A percentile compares a stretch with the other conserved stretches of the same genome.
Conservation (phyloP, 1,140 invertebrate genomes). For the Aphidius ervi region DNA sequence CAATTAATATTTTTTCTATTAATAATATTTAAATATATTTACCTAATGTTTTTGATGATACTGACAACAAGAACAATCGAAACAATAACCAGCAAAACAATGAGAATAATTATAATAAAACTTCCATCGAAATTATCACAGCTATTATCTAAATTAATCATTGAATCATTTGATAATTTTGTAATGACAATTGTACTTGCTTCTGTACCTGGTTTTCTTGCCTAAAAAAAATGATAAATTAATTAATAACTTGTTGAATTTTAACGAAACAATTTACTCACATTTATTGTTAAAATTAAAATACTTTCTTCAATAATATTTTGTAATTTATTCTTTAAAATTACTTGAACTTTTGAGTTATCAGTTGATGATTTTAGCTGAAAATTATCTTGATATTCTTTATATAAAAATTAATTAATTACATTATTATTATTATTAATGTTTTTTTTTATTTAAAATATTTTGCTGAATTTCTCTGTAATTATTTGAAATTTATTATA, state of each 20-base stretch:
- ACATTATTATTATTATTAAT: constrained; percentile 11
- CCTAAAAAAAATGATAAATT: constrained; percentile 12
- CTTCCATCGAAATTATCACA: background rate
- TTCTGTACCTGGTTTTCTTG: constrained; percentile 9
- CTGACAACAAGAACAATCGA: background rate
- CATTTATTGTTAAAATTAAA: too few species aligned
- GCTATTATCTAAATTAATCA: too few species aligned
- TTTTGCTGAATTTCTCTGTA: too few species aligned
- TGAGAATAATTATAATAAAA: constrained; percentile 1
- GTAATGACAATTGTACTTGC: constrained; percentile 18
- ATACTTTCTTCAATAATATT: too few species aligned
- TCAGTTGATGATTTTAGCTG: too few species aligned
- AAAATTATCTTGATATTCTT: too few species aligned
- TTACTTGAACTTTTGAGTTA: too few species aligned
- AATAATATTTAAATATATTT: constrained; percentile 2
- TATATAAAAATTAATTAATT: too few species aligned
- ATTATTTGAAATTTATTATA: too few species aligned
- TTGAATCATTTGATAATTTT: constrained; percentile 6
- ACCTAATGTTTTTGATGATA: constrained; percentile 9
- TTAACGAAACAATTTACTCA: background rate
- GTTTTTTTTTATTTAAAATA: background rate
- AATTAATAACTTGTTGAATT: background rate
- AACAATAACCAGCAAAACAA: background rate
- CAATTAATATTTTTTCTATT: background rate
- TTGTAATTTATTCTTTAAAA: too few species aligned